Evolutionary conservation across 2,888 invertebrate species (phyloP), one percentile per base, ranked within the genome.

Genomic region (Andrena minutula): DNA sequence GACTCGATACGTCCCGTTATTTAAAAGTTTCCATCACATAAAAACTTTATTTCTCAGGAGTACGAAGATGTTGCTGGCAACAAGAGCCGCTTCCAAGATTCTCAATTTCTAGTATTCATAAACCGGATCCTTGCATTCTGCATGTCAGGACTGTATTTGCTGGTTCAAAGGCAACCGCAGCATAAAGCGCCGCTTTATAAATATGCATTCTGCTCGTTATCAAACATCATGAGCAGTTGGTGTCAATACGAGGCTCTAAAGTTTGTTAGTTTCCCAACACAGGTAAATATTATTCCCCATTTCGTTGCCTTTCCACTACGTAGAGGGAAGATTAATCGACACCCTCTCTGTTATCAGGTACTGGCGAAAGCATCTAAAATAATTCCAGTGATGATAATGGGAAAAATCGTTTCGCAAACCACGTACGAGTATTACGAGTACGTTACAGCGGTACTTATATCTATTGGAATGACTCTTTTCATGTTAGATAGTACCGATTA

Each of bases 231-330:
- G 96, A 99, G 99, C 93, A 99, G 99, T 65, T 99, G 99, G 99
- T 99, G 99, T 94, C 99, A 99, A 94, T 99, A 99, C 93, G 99
- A 99, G 94, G 99, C 99, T 28, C 95, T 99, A 63, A 99, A 99
- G 94, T 99, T 97, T 94, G 98, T 99, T 91, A 99, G 98, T 92
- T 99, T 99, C 94, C 99, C 99, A 1, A 98, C 99, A 65, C 99
- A 99, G 95, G 98, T 98, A 87, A 90, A 81, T 72, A 23, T 10
- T 1, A 0, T 8, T 20, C 49, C 35, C 12, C 26, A 10, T n/a
- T 20, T 8, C 41, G 4, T 41, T 41, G 16, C 4, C 41, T 16
- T 4, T 41, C 41, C 16, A 12, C 16, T 5, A 10, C 26, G 2
- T 10, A 10, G 96, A 35, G 0, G 0, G 12, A 16, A 35, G 7